Evolutionary conservation across 2,113 vertebrate genomes (phyloP), one percentile per base, ranked within the genome.

Genomic region (Engystomops pustulosus): DNA sequence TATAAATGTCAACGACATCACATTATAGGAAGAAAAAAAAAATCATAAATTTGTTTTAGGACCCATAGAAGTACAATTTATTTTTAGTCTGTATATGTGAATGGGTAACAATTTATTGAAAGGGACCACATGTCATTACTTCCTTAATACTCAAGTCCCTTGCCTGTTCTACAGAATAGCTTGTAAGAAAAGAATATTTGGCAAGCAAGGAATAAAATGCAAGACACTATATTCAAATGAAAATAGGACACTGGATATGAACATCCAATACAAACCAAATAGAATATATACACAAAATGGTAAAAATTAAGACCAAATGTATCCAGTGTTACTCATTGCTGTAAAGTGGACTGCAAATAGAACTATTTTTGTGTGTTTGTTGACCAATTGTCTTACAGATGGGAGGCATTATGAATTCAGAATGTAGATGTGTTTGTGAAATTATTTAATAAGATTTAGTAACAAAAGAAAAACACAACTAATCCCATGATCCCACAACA

Each of bases 391-490:
- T n/a, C n/a, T 14, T 10, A 11, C 5, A 14, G 18, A 67, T 47
- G 17, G 62, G 30, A 80, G 60, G 9, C 0, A 34, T 36, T 34
- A 68, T 14, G 30, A 51, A 69, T 41, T 3, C 27, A 68, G 67
- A 45, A 49, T 25, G 10, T 27, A 34, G 49, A 3, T 68, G 78
- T 38, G 34, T 34, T 58, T 79, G 74, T 44, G 75, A 70, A 78
- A 79, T 85, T 85, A 78, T 85, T 85, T 85, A 85, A 85, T 85
- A 55, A 82, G 51, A 79, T 85, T 55, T 82, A 38, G 47, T 75
- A 68, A 85, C 60, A 84, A 67, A 84, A 15, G 76, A 7, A 83
- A 83, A 78, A 78, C 62, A 84, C 72, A 77, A 38, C 72, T 58
- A 68, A 34, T 41, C 72, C 58, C 72, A 20, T 15, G 45, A 58